phyloP scores from a whole-genome alignment of 2,888 invertebrate genomes.

The Pecten maximus region DNA sequence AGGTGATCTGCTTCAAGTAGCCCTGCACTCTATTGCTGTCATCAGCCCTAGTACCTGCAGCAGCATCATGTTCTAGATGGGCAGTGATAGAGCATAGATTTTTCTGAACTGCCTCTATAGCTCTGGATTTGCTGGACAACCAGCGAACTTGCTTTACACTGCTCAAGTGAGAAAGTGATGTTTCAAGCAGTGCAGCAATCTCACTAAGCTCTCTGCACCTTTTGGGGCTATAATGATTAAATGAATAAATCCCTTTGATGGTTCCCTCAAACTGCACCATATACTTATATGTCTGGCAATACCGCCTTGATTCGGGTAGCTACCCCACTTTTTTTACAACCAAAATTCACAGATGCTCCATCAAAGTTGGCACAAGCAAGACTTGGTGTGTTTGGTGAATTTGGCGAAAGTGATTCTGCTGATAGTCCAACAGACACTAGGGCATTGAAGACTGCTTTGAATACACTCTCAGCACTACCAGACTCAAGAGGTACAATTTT shows the following conservation, averaged over 20 bases:
- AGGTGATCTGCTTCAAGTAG: background rate
- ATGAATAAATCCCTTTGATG: slow-evolving; percentile 46
- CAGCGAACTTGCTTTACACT: slow-evolving; percentile 51
- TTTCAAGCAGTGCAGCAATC: slow-evolving; percentile 39
- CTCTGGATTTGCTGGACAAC: slow-evolving; percentile 43
- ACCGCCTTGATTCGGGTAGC: slow-evolving; percentile 37
- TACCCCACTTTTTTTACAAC: slow-evolving; percentile 42
- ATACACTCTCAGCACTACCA: slow-evolving; percentile 44
- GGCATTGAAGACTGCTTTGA: slow-evolving; percentile 34
- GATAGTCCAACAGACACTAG: slow-evolving; percentile 11
- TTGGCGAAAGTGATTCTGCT: slow-evolving; percentile 16
- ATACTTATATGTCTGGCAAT: slow-evolving; percentile 40
- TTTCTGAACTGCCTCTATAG: slow-evolving; percentile 30
- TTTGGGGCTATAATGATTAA: slow-evolving; percentile 50
- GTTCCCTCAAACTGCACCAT: slow-evolving; percentile 49
- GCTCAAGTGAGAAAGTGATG: slow-evolving; percentile 38
- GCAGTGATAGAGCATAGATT: background rate
- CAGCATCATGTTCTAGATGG: slow-evolving; percentile 38
- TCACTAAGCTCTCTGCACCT: slow-evolving; percentile 45
- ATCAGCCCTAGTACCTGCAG: slow-evolving; percentile 35
- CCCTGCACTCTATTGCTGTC: slow-evolving; percentile 37
- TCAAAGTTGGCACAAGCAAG: slow-evolving; percentile 49
- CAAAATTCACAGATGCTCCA: slow-evolving; percentile 49
- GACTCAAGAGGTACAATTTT: slow-evolving; percentile 35
- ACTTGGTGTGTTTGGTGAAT: background rate